phyloP scores from a whole-genome alignment of 2,888 invertebrate species.

The Cosmia trapezina region DNA sequence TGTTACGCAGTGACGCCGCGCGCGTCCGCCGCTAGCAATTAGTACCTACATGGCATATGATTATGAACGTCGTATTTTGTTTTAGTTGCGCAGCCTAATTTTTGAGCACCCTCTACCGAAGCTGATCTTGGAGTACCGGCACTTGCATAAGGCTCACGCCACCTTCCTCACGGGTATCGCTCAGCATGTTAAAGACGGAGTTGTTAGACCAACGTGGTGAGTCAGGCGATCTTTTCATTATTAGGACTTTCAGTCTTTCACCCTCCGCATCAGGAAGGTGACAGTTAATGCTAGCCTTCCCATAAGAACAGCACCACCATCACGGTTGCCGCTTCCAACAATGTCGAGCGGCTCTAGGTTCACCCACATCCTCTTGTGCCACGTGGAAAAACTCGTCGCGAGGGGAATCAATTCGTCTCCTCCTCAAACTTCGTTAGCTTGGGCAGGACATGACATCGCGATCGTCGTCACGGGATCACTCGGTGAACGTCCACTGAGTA shows the following conservation, averaged over 20 bases:
- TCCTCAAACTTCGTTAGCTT: neutral
- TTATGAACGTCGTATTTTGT: neutral
- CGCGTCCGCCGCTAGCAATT: too few species aligned
- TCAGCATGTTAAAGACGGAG: conserved; percentile 78
- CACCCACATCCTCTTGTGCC: too few species aligned
- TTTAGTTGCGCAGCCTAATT: conserved; percentile 80
- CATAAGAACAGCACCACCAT: too few species aligned
- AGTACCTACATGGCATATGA: neutral
- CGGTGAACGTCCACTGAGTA: too few species aligned
- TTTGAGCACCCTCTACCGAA: conserved; percentile 83
- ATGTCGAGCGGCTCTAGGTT: neutral
- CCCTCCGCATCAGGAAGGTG: neutral
- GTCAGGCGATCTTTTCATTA: neutral
- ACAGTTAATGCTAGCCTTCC: neutral
- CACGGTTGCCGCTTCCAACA: neutral
- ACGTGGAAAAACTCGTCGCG: neutral
- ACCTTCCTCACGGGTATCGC: conserved; percentile 85
- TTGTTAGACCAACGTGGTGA: conserved; percentile 85
- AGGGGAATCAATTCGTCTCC: neutral
- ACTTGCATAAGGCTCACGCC: conserved; percentile 85
- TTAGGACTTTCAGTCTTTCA: neutral
- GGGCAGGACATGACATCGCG: neutral
- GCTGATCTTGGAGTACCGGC: conserved; percentile 86
- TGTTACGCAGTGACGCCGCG: too few species aligned
- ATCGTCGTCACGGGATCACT: neutral